Conservation (phyloP, 2,888 invertebrate genomes). For the Tiliacea aurago region DNA sequence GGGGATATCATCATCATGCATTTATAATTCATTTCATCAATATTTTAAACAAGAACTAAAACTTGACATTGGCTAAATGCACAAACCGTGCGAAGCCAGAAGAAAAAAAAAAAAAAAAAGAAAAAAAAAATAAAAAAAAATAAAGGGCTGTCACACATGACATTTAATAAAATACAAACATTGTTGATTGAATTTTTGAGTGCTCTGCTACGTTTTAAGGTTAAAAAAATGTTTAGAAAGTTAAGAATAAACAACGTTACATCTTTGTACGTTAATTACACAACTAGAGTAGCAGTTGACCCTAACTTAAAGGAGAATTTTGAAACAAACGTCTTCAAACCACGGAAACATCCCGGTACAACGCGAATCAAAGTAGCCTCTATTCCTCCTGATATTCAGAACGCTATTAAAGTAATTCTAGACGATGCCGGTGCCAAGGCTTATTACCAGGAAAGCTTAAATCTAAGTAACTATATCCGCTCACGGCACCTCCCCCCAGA, state of each 20-base stretch:
- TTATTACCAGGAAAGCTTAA: slow-evolving; percentile 88
- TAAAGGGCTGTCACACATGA: no score
- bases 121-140: no score
- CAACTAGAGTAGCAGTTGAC: slow-evolving; percentile 88
- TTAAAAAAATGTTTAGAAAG: slow-evolving; percentile 83
- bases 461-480: slow-evolving; percentile 91
- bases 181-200: neutral
- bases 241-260: slow-evolving; percentile 74
- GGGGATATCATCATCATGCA: no score
- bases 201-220: slow-evolving; percentile 54
- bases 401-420: slow-evolving; percentile 89
- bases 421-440: slow-evolving; percentile 91
- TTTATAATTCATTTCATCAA: no score
- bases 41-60: no score
- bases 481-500: slow-evolving; percentile 93
- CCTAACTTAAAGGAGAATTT: slow-evolving; percentile 86
- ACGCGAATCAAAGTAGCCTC: slow-evolving; percentile 87
- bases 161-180: slow-evolving; percentile 4
- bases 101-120: no score
- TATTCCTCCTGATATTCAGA: slow-evolving; percentile 91
- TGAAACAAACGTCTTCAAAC: slow-evolving; percentile 90
- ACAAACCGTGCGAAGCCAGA: no score
- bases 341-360: slow-evolving; percentile 94
- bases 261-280: slow-evolving; percentile 73
- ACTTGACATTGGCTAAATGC: no score